phyloP scores from a whole-genome alignment of 2,113 vertebrate species.

The Cinclus mexicanus region DNA sequence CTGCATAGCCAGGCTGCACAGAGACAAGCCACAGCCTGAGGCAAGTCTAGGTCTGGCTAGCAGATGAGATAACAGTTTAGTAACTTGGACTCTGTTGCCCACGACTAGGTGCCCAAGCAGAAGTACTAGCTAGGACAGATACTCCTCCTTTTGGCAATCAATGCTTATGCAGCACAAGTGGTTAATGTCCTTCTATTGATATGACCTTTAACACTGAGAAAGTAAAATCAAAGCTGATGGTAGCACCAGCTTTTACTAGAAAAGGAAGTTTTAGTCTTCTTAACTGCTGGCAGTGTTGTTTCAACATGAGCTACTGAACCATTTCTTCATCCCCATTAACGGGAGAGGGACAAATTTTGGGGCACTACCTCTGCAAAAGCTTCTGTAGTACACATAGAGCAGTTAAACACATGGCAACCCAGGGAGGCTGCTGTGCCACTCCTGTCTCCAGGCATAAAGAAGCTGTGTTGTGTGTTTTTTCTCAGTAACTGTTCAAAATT shows the following conservation, averaged over 20 bases:
- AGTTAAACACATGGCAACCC: background rate
- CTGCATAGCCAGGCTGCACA: background rate
- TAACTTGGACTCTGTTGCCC: background rate
- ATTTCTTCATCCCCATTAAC: background rate
- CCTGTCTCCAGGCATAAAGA: background rate
- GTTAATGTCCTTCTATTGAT: background rate
- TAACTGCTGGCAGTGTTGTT: background rate
- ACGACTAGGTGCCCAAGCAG: background rate
- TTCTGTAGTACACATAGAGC: background rate
- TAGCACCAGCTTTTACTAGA: background rate
- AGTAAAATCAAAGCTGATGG: background rate
- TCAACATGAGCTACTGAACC: background rate
- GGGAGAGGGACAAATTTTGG: background rate
- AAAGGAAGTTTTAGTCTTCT: background rate
- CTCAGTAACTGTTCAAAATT: background rate
- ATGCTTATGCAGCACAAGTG: background rate
- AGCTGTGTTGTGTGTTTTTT: background rate
- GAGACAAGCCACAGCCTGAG: background rate
- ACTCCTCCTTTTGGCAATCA: background rate
- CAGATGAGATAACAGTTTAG: background rate
- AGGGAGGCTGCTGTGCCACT: background rate
- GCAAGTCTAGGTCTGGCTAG: background rate
- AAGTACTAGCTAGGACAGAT: background rate
- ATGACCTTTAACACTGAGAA: background rate
- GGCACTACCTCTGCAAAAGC: background rate